A percentile compares a stretch with the other conserved stretches of the same genome.
Evolutionary conservation across 2,797 vertebrate genomes (phyloP).

Genomic region (Ceryle rudis): DNA sequence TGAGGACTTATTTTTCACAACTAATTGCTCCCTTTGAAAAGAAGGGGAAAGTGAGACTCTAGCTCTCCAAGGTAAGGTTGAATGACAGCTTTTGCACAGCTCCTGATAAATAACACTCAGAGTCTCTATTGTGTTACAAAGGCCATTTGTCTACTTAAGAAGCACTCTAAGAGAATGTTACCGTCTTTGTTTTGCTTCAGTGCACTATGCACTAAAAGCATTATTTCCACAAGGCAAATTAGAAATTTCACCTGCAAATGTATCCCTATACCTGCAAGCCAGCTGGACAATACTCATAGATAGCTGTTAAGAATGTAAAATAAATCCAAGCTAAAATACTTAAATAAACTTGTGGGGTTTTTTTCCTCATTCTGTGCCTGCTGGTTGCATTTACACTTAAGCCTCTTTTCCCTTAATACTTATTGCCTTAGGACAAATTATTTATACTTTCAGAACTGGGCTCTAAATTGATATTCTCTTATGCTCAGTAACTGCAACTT

Average conservation of each 20-base stretch:
- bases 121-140: not conserved
- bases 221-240: not conserved
- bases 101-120: not conserved
- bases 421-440: not conserved
- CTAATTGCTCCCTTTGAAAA: not conserved
- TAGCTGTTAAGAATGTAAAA: not conserved
- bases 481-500: not conserved
- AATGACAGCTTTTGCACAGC: not conserved
- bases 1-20: not conserved
- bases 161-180: not conserved
- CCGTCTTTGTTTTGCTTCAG: not conserved
- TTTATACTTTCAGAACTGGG: not conserved
- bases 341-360: not conserved
- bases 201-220: conserved; percentile 1
- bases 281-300: not conserved
- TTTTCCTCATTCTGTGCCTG: not conserved
- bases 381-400: not conserved
- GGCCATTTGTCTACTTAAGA: conserved; percentile 21
- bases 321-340: conserved; percentile 3
- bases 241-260: not conserved
- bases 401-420: not conserved
- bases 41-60: not conserved
- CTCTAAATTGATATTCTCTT: not conserved
- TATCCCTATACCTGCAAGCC: not conserved
- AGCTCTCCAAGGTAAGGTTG: not conserved